phyloP scores from a whole-genome alignment of 1,140 invertebrate genomes.

The Drosophila dunni region DNA sequence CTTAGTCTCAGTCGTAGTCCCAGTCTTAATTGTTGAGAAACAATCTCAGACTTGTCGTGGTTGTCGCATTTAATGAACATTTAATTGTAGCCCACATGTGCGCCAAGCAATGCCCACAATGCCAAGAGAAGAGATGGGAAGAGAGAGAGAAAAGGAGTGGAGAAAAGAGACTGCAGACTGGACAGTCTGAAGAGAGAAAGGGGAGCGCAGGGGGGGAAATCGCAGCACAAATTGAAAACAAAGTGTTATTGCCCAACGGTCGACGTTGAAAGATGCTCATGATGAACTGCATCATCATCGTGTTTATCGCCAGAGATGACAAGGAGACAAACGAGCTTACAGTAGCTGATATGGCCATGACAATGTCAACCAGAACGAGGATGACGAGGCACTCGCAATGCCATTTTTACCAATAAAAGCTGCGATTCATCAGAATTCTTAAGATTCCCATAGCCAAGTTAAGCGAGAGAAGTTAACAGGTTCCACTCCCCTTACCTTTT shows the following conservation, averaged over 20 bases:
- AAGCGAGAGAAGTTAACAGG: conserved; percentile 11
- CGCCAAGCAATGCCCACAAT: conserved; percentile 48
- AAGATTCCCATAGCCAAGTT: conserved; percentile 43
- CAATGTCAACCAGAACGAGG: conserved; percentile 33
- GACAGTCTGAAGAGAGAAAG: too few relatives aligned
- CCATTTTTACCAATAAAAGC: conserved; percentile 49
- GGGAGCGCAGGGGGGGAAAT: background rate
- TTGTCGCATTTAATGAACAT: conserved; percentile 75
- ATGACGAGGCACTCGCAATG: conserved; percentile 16
- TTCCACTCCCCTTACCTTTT: background rate
- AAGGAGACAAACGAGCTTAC: conserved; percentile 55
- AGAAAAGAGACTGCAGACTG: background rate
- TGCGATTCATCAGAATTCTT: conserved; percentile 55
- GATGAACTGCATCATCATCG: conserved; percentile 10
- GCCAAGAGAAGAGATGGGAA: background rate
- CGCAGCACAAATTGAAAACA: conserved; percentile 62
- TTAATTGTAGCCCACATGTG: conserved; percentile 74
- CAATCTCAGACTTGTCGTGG: conserved; percentile 55
- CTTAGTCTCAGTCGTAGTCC: background rate
- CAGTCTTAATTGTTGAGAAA: conserved; percentile 64
- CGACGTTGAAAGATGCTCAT: conserved; percentile 25
- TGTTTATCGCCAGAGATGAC: conserved; percentile 23
- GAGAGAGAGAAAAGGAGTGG: background rate
- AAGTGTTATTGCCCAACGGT: conserved; percentile 60
- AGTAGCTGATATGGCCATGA: conserved; percentile 52